Base-by-base conservation (phyloP, 2,797 vertebrate species). In the Hyperoplus lanceolatus region DNA sequence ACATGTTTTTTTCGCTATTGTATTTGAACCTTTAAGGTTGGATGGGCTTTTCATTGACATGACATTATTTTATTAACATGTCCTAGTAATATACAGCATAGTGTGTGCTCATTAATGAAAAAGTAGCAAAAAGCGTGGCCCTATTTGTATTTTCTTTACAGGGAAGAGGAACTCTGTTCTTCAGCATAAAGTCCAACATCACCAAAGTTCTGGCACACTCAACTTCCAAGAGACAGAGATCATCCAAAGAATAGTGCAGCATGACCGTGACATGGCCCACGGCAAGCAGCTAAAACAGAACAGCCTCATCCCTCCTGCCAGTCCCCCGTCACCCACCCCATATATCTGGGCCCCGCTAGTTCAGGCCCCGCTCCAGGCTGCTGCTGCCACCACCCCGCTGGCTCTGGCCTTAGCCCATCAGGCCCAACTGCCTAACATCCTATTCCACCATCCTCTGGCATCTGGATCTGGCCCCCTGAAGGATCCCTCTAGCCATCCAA, bases 201-300 rank as follows among this genome's bases (percentile, higher is more conserved):
- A 99, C 94, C 97, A 98, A 88, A 99, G 97, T 92, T 97, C 98
- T 0, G 98, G 98, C 8, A 96, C 96, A 65, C 96, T 98, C 81
- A 97, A 99, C 96, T 96, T 96, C 89, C 97, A 98, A 58, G 98
- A 99, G 93, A 99, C 94, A 0, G 98, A 98, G 94, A 99, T 99
- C 89, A 99, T 99, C 94, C 98, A 99, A 95, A 97, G 98, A 95
- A 99, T 99, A 3, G 98, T 99, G 84, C 97, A 98, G 88, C 98
- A 99, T 0, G 98, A 99, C 93, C 95, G 98, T 0, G 98, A 99
- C 93, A 99, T 99, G 98, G 97, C 98, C 8, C 97, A 98, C 59
- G 97, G 97, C 3, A 96, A 97, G 0, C 97, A 96, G 87, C 95
- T 96, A 1, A 94, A 96, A 72, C 97, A 98, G 90, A 95, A 95